These are phyloP conservation scores for Calyptommatus sinebrachiatus DNA, from an alignment of 2,113 vertebrate species.

Conservation along the genomic window DNA sequence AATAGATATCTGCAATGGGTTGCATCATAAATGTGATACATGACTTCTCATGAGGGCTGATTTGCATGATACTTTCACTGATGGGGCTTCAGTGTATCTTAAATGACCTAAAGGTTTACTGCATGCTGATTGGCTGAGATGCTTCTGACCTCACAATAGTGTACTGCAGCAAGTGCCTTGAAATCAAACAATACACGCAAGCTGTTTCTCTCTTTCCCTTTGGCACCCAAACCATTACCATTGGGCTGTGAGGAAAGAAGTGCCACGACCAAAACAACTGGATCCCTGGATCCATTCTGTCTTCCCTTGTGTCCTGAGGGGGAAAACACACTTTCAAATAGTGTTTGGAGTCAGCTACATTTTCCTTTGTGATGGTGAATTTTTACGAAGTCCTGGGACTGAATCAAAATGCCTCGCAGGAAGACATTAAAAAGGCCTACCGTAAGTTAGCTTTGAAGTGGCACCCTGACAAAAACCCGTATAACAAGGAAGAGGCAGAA, in stretches of 20 bases:
- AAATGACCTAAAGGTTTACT: neutral
- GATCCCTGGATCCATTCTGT: constrained; percentile 19
- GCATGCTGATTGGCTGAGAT: constrained; percentile 1
- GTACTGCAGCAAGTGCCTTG: constrained; percentile 19
- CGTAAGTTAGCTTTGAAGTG: constrained; percentile 85
- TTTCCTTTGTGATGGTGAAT: constrained; percentile 56
- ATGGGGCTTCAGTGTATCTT: neutral
- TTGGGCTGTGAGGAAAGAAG: neutral
- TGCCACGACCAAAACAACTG: neutral
- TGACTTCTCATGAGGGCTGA: neutral
- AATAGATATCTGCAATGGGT: neutral
- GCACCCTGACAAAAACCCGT: constrained; percentile 91
- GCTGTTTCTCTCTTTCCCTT: constrained; percentile 1
- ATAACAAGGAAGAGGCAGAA: constrained; percentile 80
- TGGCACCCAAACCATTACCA: neutral
- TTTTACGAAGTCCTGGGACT: constrained; percentile 85
- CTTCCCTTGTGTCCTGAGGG: neutral
- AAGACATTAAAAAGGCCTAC: constrained; percentile 90
- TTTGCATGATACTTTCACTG: neutral
- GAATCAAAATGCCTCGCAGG: constrained; percentile 65
- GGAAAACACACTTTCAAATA: neutral
- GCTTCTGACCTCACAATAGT: constrained; percentile 40
- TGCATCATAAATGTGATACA: constrained; percentile 22
- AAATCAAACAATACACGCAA: neutral
- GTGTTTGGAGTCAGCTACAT: neutral